Evolutionary conservation across 2,113 vertebrate species (phyloP), one percentile per base, ranked within the genome.

Genomic region (Siphamia tubifer): DNA sequence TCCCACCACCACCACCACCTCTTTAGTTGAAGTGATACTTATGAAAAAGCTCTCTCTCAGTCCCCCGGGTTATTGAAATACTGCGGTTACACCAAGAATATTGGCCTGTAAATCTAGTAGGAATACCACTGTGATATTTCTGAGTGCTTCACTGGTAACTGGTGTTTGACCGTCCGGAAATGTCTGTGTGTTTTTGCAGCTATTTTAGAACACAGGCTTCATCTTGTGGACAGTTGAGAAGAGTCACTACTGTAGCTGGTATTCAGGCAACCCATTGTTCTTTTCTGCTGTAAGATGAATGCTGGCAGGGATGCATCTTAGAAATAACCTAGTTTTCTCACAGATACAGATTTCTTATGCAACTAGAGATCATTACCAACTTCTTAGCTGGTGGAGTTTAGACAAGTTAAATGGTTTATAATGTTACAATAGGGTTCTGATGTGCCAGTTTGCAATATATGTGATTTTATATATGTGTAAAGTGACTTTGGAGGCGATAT

Each of bases 121-220:
- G 23, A 79, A 66, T 61, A 65, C 64, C 56, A 79, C 11, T 43
- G 63, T 48, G 77, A 69, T 74, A 74, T 48, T 72, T 74, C 52
- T 10, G 47, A 70, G 28, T 74, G 13, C 36, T 42, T 57, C 34
- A 35, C 34, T 67, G 48, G 74, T 74, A 56, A 76, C 25, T 80
- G 65, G 58, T n/a, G n/a, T 69, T 72, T 38, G 60, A 25, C 44
- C 58, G 39, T 68, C 77, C 69, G 75, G 73, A 80, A 78, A 65
- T 54, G 55, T 79, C 65, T 61, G 53, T 75, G 27, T 89, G 71
- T 75, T 82, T 75, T 51, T 7, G 44, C 15, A 42, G 52, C 64
- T 71, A 54, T 84, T 86, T 83, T 42, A 49, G 44, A 66, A 51
- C 44, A 57, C 28, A 68, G 42, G 39, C 24, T 57, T 78, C 1